Evolutionary conservation across 2,113 vertebrate species (phyloP), one percentile per base, ranked within the genome.

Genomic region (Geococcyx californianus): DNA sequence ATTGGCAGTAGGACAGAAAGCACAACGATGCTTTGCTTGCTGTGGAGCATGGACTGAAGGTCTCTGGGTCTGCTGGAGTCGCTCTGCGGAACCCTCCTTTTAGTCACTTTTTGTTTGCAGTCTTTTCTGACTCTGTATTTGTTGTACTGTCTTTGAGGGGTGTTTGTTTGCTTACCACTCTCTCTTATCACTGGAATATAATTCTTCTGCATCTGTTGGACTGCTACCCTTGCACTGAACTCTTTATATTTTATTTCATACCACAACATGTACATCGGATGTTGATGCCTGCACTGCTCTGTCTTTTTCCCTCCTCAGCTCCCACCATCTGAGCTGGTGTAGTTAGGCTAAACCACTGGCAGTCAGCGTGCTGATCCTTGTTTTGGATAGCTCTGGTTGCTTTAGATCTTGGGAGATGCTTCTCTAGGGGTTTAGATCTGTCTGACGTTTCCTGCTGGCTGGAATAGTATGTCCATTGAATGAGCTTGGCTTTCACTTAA

Each of bases 251-350:
- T 76, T 14, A 3, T 60, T 33, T 68, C 31, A 7, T 58, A 4
- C 1, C 3, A 2, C 1, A 3, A 12, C 19, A 6, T 5, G 0
- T 28, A 5, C 4, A 1, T 7, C 13, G 59, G 59, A 47, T 52
- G 59, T 6, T 9, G 59, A 63, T 55, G 33, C 40, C 49, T 49
- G 59, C n/a, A 4, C 51, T 84, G 34, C 17, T 38, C 9, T 17
- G 14, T 23, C 23, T 5, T 8, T 55, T 36, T 6, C 16, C 19
- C 62, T 86, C n/a, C 34, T 31, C 25, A 45, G 70, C 62, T 52
- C 25, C 45, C 42, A 31, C 10, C 0, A 7, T 60, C 60, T 10
- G 13, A 84, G 55, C 49, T 51, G 28, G 26, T 58, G 4, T 36
- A 5, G 49, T 52, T 47, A 28, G 34, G 23, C 49, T 64, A 0